Base-by-base conservation (phyloP, 2,888 invertebrate genomes). In the Xiphydria camelus region DNA sequence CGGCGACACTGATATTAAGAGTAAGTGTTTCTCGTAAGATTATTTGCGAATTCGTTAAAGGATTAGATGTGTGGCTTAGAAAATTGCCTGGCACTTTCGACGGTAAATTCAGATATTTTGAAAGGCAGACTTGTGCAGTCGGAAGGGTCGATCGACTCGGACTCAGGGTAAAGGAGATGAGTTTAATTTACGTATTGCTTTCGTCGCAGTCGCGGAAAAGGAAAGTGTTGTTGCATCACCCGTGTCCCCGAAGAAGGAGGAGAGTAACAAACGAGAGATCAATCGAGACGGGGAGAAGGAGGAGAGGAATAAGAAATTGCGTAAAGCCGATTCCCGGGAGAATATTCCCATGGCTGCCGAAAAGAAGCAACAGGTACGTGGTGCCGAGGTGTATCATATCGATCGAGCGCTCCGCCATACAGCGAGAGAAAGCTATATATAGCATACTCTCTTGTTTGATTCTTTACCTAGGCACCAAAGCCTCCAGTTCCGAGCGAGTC, bases 1-100 rank as follows among this genome's bases (percentile, higher is more conserved):
- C 80, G 88, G 86, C 82, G 91, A 90, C 77, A 85, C 85, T 78
- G 91, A 91, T 76, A 79, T 81, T 79, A 91, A 91, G 80, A 82
- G 88, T 88, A 73, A 78, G 77, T 76, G 10, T 46, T 40, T 43
- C 17, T n/a, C 3, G 9, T 7, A 33, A 14, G 7, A 19, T 25
- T 9, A 19, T 26, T 21, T n/a, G n/a, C n/a, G n/a, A n/a, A n/a
- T n/a, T n/a, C n/a, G n/a, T n/a, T n/a, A n/a, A n/a, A n/a, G n/a
- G n/a, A n/a, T n/a, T n/a, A n/a, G n/a, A n/a, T n/a, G n/a, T n/a
- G n/a, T n/a, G n/a, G n/a, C n/a, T n/a, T n/a, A n/a, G n/a, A n/a
- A n/a, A n/a, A n/a, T n/a, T n/a, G n/a, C n/a, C n/a, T n/a, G n/a
- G n/a, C n/a, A n/a, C n/a, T n/a, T n/a, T n/a, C n/a, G n/a, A n/a